A percentile compares a stretch with the other conserved stretches of the same genome.
These are phyloP conservation scores for Ptychodera flava DNA, from an alignment of 35 echinoderm and acorn worm species.

Conservation along the genomic window DNA sequence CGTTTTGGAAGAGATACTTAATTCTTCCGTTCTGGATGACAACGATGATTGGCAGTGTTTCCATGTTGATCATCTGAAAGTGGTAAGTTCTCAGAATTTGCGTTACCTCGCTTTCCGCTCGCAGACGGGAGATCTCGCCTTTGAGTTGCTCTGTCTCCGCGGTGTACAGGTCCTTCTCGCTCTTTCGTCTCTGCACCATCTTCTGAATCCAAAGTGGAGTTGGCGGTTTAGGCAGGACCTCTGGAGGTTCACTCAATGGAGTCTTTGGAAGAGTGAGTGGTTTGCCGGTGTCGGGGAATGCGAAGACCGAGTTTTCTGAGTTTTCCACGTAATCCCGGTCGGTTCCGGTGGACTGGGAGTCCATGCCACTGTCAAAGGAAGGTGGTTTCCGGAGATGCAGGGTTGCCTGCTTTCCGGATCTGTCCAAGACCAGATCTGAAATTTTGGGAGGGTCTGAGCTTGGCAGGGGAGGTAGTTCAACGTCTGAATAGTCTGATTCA, in stretches of 20 bases:
- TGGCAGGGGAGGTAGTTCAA: conserved; percentile 1
- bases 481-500: background rate
- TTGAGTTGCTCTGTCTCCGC: conserved; percentile 34
- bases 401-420: background rate
- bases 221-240: conserved; percentile 38
- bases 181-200: conserved; percentile 73
- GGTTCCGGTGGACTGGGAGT: conserved; percentile 35
- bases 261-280: conserved; percentile 27
- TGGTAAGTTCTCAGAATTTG: background rate
- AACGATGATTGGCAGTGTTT: background rate
- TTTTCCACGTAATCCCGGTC: conserved; percentile 25
- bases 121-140: conserved; percentile 27
- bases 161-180: conserved; percentile 54
- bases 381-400: conserved; percentile 11
- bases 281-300: conserved; percentile 11
- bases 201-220: conserved; percentile 73
- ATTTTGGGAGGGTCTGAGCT: conserved; percentile 6
- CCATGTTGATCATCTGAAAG: background rate
- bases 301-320: background rate
- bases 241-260: conserved; percentile 14
- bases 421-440: background rate
- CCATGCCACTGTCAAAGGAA: conserved; percentile 71
- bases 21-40: background rate
- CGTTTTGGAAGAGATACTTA: background rate
- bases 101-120: conserved; percentile 35